Evolutionary conservation across 1,140 invertebrate species (phyloP), one percentile per base, ranked within the genome.

Genomic region (Caenorhabditis elegans): DNA sequence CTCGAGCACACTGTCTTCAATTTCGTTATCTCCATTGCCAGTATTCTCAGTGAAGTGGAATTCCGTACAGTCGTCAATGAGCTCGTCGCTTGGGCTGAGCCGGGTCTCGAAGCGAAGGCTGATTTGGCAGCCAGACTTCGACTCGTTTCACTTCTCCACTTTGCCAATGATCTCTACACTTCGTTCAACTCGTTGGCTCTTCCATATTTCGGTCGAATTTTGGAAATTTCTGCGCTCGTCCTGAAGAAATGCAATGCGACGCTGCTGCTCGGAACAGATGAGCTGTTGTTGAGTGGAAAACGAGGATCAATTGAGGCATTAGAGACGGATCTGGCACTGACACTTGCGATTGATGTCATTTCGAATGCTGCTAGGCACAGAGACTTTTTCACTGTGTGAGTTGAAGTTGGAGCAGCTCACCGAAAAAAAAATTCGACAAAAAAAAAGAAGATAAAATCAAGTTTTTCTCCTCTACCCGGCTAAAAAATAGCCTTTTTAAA

Each of bases 141-240:
- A 19, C 31, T 84, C 26, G 65, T 83, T 13, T 46, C 81, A 10
- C 31, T 78, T 8, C 85, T 84, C 47, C 81, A 84, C 55, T 79
- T 84, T 79, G 83, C 82, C 24, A 84, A 84, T 36, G 26, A 47
- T 36, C 75, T 84, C 34, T 84, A 84, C 47, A 26, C 49, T 1
- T 46, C 49, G 10, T 84, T 79, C 77, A 78, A 84, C 26, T 48
- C 51, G 4, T 34, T 84, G 51, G 75, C 83, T 24, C 76, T 84
- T 1, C 82, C 81, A 3, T 84, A 83, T 55, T 84, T 84, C 34
- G 77, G 80, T 24, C 19, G 46, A n/a, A 48, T 84, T 5, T 28
- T 84, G n/a, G 83, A 84, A n/a, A 34, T 84, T 3, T 77, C 78
- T 26, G 34, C 77, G 17, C 49, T 82, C 28, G 81, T 83, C 13